Percentiles rank a stretch among this genome's conserved stretches.
Evolutionary conservation across 2,888 invertebrate genomes (phyloP).

Genomic region (Dasypogon diadema): DNA sequence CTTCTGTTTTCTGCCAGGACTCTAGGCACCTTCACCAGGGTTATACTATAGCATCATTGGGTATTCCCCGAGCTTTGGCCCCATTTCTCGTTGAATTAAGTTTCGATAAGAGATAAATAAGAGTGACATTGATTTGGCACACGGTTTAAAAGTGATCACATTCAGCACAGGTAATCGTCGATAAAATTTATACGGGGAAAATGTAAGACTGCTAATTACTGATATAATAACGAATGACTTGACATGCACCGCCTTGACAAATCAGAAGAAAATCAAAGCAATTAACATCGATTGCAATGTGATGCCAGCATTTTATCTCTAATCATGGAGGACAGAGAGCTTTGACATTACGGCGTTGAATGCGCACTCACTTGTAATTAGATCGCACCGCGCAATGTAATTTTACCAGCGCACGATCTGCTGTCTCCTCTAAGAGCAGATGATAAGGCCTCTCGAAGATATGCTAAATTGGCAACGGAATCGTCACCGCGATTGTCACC

Average conservation of each 20-base stretch:
- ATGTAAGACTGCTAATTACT: too few species aligned
- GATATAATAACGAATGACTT: background rate
- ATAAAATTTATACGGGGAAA: too few species aligned
- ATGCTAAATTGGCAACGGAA: conserved; percentile 43
- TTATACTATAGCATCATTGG: too few species aligned
- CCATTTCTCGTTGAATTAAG: too few species aligned
- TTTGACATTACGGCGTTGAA: conserved; percentile 5
- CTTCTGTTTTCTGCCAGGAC: too few species aligned
- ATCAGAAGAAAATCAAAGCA: background rate
- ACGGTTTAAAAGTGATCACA: too few species aligned
- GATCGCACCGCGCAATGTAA: conserved; percentile 41
- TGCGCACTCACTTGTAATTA: conserved; percentile 36
- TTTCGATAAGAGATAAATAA: too few species aligned
- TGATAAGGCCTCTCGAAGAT: conserved; percentile 25
- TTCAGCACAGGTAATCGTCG: too few species aligned
- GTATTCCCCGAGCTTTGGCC: too few species aligned
- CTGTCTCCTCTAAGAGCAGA: conserved; percentile 24
- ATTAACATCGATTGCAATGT: conserved; percentile 29
- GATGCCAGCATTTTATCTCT: conserved; percentile 14
- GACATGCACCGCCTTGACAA: background rate
- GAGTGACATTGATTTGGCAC: too few species aligned
- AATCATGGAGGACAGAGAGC: conserved; percentile 17
- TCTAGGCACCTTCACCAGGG: too few species aligned
- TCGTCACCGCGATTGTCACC: conserved; percentile 40
- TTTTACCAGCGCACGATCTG: conserved; percentile 20